A percentile compares a stretch with the other conserved stretches of the same genome.
Conservation (phyloP, 1,140 invertebrate species). For the Alviniconcha marisindica region DNA sequence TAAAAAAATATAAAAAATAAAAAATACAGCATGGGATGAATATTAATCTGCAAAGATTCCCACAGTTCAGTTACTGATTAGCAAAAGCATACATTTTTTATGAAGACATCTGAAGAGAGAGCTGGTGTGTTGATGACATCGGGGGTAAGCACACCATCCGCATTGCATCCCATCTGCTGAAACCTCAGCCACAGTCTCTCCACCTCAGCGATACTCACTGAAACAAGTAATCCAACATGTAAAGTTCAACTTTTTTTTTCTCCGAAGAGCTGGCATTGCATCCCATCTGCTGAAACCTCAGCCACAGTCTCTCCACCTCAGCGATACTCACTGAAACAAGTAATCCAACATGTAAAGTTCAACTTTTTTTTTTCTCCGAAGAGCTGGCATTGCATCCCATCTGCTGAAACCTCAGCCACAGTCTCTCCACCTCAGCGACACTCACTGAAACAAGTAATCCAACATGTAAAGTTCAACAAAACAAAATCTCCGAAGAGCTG, state of each 20-base stretch:
- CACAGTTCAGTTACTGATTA: no score
- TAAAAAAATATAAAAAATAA: no score
- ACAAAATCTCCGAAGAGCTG: no score
- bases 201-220: conserved; percentile 73
- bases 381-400: conserved; percentile 59
- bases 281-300: conserved; percentile 71
- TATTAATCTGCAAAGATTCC: no score
- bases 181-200: conserved; percentile 72
- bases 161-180: conserved; percentile 69
- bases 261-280: conserved; percentile 51
- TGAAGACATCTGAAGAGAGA: conserved; percentile 3
- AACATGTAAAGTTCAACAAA: no score
- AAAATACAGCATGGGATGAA: no score
- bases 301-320: conserved; percentile 73
- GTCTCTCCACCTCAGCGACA: conserved; percentile 72
- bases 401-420: conserved; percentile 73
- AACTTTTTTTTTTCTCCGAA: no score
- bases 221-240: neutral
- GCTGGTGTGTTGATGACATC: neutral
- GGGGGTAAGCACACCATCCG: conserved; percentile 20
- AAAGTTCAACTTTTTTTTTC: no score
- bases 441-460: conserved; percentile 64
- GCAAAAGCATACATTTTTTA: conserved; percentile 26
- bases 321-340: conserved; percentile 69
- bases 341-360: neutral